Percentiles rank a stretch among this genome's conserved stretches.
Conservation (phyloP, 2,113 vertebrate species). For the Lynx canadensis region DNA sequence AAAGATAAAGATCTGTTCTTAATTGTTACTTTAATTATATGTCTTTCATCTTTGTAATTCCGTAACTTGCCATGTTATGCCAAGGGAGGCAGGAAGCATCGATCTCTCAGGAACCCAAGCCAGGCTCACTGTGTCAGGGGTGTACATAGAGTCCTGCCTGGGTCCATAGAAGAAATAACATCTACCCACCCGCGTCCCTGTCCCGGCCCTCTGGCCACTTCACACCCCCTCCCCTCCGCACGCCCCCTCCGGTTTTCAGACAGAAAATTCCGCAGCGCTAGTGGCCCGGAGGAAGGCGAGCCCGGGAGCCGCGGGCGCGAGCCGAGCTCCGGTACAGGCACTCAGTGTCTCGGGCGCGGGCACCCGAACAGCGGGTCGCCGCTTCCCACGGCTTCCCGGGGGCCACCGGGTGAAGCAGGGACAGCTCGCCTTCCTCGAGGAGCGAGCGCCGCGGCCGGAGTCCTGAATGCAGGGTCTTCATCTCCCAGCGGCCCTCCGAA, state of each 20-base stretch:
- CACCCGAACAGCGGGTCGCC: not conserved
- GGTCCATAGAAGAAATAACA: not conserved
- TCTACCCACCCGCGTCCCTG: not conserved
- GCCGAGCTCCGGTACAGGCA: not conserved
- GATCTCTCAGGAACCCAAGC: not conserved
- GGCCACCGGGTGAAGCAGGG: not conserved
- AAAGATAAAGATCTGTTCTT: conserved; percentile 12
- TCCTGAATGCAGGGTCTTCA: conserved; percentile 41
- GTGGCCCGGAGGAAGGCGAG: not conserved
- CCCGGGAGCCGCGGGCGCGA: not conserved
- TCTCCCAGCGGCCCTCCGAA: not conserved
- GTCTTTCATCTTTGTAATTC: not conserved
- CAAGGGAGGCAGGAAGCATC: not conserved
- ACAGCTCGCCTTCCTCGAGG: not conserved
- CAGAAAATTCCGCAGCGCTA: conserved; percentile 36
- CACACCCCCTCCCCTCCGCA: not conserved
- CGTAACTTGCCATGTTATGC: conserved; percentile 46
- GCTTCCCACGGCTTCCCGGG: not conserved
- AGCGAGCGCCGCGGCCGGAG: not conserved
- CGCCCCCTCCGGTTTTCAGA: not conserved
- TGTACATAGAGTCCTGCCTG: not conserved
- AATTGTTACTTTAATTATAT: conserved; percentile 46
- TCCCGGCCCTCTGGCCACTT: not conserved
- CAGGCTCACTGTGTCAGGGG: not conserved
- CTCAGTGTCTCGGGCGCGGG: not conserved